A percentile compares a stretch with the other conserved stretches of the same genome.
Evolutionary conservation across 2,113 vertebrate genomes (phyloP).

Genomic region (Hyperoodon ampullatus): DNA sequence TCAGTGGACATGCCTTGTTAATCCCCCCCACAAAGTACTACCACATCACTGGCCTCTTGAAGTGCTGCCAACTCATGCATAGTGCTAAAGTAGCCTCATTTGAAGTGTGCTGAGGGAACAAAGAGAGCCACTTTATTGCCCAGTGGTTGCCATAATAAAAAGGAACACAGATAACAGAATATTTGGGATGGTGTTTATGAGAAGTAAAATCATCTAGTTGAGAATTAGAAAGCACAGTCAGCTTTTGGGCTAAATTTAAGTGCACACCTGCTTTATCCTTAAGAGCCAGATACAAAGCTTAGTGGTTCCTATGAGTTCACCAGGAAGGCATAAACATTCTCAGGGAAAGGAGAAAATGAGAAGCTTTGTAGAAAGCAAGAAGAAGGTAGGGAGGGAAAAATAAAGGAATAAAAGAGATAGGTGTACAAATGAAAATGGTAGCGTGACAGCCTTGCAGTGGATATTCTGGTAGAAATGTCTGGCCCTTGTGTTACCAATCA

Average conservation of each 20-base stretch:
- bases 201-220: background rate
- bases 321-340: background rate
- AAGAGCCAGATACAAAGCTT: background rate
- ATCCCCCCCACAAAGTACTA: background rate
- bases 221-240: background rate
- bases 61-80: rapidly evolving
- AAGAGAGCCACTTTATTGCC: background rate
- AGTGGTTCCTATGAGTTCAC: background rate
- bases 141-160: background rate
- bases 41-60: background rate
- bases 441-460: background rate
- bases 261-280: background rate
- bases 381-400: background rate
- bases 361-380: background rate
- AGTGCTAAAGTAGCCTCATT: background rate
- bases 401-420: background rate
- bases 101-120: background rate
- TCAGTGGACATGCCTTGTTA: background rate
- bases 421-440: background rate
- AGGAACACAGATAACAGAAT: background rate
- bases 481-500: background rate
- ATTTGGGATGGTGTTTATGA: background rate
- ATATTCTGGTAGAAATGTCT: background rate
- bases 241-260: background rate
- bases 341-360: background rate